Evolutionary conservation across 2,888 invertebrate genomes (phyloP), one percentile per base, ranked within the genome.

Genomic region (Podotricha telesiphe): DNA sequence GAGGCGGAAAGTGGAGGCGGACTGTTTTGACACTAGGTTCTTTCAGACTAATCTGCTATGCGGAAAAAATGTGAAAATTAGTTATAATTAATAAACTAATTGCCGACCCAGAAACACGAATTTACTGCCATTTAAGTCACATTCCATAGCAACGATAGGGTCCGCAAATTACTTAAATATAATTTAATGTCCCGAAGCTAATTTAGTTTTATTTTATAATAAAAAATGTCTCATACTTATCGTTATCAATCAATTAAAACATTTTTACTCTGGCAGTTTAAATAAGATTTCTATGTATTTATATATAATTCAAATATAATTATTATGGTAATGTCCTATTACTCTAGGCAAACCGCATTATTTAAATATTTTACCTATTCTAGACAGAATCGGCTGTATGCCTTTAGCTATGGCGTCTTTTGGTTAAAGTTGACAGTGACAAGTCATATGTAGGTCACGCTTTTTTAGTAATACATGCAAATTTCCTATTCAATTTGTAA

Each of bases 361-460:
- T 78, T 77, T 78, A 75, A 76, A 78, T 78, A 78, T 72, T 73
- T 76, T 71, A 70, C 69, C 77, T 72, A 70, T 75, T 77, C 37
- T 48, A 68, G 72, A 59, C 62, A 51, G 50, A 65, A 67, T 69
- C 48, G 47, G 34, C 34, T 64, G 15, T 20, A n/a, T n/a, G 28
- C 28, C 11, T 53, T 34, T 53, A 3, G 47, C 53, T 59, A 68
- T 61, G 59, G 53, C 34, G 50, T 53, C 64, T 69, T 73, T 74
- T 68, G 66, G 67, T 67, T 62, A 47, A 37, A 28, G 51, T 50
- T 71, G 69, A 74, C 71, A 74, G 70, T 70, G 65, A 70, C 69
- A 68, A 45, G 63, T 65, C 59, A 74, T 48, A 69, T 69, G 56
- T 67, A 68, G 70, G 69, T 69, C 67, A 59, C 37, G 64, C 13